Conservation (phyloP, 2,113 vertebrate genomes). For the Orycteropus afer region DNA sequence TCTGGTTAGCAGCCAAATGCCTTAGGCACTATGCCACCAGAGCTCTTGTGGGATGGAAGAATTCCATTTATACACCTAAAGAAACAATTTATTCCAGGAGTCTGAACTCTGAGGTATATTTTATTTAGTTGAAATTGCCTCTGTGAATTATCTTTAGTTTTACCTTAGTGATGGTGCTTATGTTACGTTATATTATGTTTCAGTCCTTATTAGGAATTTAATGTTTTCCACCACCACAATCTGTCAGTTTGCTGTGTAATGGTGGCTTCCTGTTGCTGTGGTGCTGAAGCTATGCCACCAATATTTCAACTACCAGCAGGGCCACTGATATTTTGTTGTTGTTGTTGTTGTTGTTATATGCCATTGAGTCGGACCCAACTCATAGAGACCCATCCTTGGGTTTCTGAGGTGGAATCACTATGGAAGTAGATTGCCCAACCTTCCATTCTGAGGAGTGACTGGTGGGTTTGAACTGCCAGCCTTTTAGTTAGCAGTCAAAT, state of each 20-base stretch:
- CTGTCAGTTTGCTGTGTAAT: neutral
- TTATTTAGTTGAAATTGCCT: conserved; percentile 34
- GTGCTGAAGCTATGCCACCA: neutral
- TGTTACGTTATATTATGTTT: conserved; percentile 52
- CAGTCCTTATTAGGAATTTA: conserved; percentile 52
- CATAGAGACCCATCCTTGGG: no score
- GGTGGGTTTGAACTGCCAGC: no score
- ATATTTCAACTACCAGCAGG: neutral
- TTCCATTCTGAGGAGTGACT: no score
- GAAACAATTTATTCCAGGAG: conserved; percentile 52
- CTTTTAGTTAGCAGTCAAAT: no score
- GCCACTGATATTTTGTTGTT: no score
- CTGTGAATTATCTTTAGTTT: conserved; percentile 41
- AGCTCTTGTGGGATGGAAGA: neutral
- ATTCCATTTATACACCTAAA: conserved; percentile 4
- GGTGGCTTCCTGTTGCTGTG: neutral
- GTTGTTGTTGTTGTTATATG: no score
- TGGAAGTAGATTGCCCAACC: no score
- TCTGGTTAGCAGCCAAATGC: no score
- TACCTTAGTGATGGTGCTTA: conserved; percentile 31
- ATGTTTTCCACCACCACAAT: neutral
- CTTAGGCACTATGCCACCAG: no score
- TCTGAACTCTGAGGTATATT: conserved; percentile 35
- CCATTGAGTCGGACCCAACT: no score
- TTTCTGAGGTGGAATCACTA: no score